Evolutionary conservation across 1,140 invertebrate species (phyloP).

Genomic region (Drosophila melanogaster): Release_6_plus_ISO1_MT NT_033777.3:17277001-17277500

Average conservation of each 20-base stretch:
- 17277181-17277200: background rate
- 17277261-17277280: background rate
- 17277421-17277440: no score
- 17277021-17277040: no score
- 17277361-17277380: conserved; percentile 41
- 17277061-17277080: no score
- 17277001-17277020: background rate
- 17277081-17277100: no score
- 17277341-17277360: conserved; percentile 36
- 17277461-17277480: background rate
- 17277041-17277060: no score
- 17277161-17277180: no score
- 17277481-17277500: background rate
- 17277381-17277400: conserved; percentile 42
- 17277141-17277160: no score
- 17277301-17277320: conserved; percentile 61
- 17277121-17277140: no score
- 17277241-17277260: no score
- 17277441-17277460: background rate
- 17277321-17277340: conserved; percentile 78
- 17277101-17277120: no score
- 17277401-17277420: background rate
- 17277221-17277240: background rate
- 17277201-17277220: accelerated
- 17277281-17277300: conserved; percentile 4